Evolutionary conservation across 2,888 invertebrate genomes (phyloP).

Genomic region (Pogonocherus hispidulus): DNA sequence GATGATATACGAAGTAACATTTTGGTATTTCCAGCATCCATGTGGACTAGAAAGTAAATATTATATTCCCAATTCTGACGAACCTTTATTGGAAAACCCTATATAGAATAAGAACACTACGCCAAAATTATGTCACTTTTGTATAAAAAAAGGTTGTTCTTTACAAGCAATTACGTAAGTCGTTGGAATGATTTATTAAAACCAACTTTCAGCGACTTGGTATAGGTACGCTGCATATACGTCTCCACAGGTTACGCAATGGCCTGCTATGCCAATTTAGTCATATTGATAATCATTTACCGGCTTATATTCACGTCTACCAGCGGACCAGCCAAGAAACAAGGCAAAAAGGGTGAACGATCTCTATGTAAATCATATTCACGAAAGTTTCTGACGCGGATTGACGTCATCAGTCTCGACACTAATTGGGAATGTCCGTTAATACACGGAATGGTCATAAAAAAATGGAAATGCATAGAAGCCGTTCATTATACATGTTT

Average conservation of each 20-base stretch:
- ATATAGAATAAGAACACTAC: no score
- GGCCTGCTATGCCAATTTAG: neutral
- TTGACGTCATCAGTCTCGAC: neutral
- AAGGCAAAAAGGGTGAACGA: conserved; percentile 1
- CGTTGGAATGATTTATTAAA: neutral
- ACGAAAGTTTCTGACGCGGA: neutral
- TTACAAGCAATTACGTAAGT: neutral
- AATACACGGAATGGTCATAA: neutral
- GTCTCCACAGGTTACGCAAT: neutral
- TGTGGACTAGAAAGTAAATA: no score
- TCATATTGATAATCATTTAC: neutral
- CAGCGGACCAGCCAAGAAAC: neutral
- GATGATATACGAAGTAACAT: no score
- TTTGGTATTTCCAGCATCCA: no score
- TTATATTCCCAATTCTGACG: no score
- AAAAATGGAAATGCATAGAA: no score
- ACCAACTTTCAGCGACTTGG: neutral
- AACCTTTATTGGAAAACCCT: no score
- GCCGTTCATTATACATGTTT: no score
- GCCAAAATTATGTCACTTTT: no score
- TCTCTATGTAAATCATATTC: neutral
- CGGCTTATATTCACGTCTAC: neutral
- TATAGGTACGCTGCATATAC: neutral
- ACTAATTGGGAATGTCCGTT: neutral
- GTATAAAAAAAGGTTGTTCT: no score